Evolutionary conservation across 92 coral and sea anemone genomes (phyloP).

Genomic region (Phymanthus crucifer): DNA sequence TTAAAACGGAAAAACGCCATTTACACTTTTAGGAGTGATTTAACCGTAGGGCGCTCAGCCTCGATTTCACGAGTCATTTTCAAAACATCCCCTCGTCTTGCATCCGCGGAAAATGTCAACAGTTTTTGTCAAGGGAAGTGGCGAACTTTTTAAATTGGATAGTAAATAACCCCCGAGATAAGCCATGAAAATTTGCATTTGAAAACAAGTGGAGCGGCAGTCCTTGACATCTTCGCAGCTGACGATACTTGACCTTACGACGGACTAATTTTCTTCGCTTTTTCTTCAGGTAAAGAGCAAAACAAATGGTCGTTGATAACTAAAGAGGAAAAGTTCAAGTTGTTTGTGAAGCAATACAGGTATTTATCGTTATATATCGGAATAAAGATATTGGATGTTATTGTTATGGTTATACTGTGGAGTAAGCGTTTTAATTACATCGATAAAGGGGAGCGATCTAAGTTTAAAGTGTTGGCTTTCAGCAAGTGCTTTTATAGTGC

Average conservation of each 20-base stretch:
- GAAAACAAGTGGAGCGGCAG: neutral
- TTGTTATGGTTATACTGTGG: neutral
- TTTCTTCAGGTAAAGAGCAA: neutral
- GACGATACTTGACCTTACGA: neutral
- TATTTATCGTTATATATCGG: neutral
- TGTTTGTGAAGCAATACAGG: neutral
- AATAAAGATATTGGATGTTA: neutral
- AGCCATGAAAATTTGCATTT: constrained; percentile 17
- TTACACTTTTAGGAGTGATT: neutral
- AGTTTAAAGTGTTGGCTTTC: neutral
- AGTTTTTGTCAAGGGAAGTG: neutral
- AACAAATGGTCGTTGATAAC: neutral
- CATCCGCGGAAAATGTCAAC: neutral
- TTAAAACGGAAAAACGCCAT: neutral
- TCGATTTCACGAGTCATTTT: neutral
- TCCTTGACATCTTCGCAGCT: neutral
- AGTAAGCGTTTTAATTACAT: neutral
- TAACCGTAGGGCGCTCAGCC: neutral
- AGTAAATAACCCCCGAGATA: constrained; percentile 11
- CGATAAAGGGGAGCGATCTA: neutral
- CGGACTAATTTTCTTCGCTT: neutral
- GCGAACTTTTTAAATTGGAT: neutral
- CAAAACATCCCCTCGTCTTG: neutral
- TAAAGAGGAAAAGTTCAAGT: neutral
- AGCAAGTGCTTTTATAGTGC: neutral